phyloP scores from a whole-genome alignment of 2,888 invertebrate genomes.

The Parnassius smintheus region DNA sequence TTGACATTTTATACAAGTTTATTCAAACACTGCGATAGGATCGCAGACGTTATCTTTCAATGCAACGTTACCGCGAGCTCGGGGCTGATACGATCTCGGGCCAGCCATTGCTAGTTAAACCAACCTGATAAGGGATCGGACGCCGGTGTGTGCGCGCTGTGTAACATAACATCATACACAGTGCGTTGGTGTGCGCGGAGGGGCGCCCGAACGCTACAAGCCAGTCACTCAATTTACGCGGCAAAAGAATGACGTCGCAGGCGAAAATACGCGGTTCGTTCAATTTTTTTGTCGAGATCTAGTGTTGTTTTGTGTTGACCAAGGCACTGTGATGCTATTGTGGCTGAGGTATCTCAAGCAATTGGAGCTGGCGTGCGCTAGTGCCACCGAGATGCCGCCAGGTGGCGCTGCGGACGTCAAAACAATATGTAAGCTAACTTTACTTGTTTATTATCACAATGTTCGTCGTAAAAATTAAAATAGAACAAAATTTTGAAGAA shows the following conservation, averaged over 20 bases:
- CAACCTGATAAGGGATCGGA: slow-evolving; percentile 75
- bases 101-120: slow-evolving; percentile 80
- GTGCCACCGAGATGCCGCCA: slow-evolving; percentile 56
- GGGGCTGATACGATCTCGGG: slow-evolving; percentile 73
- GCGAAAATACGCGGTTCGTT: slow-evolving; percentile 42
- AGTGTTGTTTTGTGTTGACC: slow-evolving; percentile 38
- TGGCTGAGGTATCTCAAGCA: slow-evolving; percentile 75
- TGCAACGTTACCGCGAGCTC: slow-evolving; percentile 80
- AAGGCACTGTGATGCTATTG: slow-evolving; percentile 70
- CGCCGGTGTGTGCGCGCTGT: slow-evolving; percentile 53
- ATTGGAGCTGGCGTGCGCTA: slow-evolving; percentile 68
- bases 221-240: slow-evolving; percentile 79
- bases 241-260: slow-evolving; percentile 75
- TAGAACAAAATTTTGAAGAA: background rate
- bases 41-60: slow-evolving; percentile 80
- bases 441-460: slow-evolving; percentile 31
- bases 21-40: slow-evolving; percentile 78
- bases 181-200: slow-evolving; percentile 54
- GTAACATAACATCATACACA: slow-evolving; percentile 33
- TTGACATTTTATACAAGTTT: slow-evolving; percentile 81
- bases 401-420: slow-evolving; percentile 69
- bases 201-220: slow-evolving; percentile 59
- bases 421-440: slow-evolving; percentile 72
- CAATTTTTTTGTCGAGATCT: slow-evolving; percentile 5
- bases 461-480: background rate